These are phyloP conservation scores for Cylas formicarius DNA, from an alignment of 1,140 invertebrate genomes.

Conservation along the genomic window DNA sequence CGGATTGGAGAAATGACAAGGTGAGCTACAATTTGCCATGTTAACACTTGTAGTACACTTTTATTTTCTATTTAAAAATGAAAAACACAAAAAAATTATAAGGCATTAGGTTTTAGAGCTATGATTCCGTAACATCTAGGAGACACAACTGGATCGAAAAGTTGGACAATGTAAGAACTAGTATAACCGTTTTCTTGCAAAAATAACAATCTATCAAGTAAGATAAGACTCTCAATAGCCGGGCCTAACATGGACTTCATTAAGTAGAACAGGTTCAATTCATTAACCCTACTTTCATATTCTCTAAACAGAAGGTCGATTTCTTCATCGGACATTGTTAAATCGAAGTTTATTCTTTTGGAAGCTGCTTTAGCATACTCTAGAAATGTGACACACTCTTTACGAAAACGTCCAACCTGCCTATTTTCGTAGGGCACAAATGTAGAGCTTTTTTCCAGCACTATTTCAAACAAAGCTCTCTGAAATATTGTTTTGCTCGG, in stretches of 20 bases:
- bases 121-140: slow-evolving; percentile 70
- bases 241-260: slow-evolving; percentile 73
- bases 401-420: slow-evolving; percentile 45
- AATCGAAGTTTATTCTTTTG: slow-evolving; percentile 45
- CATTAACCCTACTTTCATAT: slow-evolving; percentile 48
- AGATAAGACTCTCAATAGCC: slow-evolving; percentile 74
- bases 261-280: slow-evolving; percentile 74
- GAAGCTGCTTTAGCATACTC: slow-evolving; percentile 61
- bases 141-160: slow-evolving; percentile 71
- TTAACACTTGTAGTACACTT: not conserved
- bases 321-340: slow-evolving; percentile 38
- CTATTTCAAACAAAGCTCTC: slow-evolving; percentile 64
- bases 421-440: slow-evolving; percentile 38
- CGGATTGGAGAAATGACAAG: slow-evolving; percentile 59
- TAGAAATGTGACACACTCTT: slow-evolving; percentile 51
- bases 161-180: slow-evolving; percentile 57
- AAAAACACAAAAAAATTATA: not conserved
- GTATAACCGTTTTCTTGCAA: slow-evolving; percentile 60
- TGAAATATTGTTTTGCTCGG: slow-evolving; percentile 60
- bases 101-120: slow-evolving; percentile 43
- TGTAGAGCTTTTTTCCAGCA: slow-evolving; percentile 43
- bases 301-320: slow-evolving; percentile 43
- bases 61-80: not conserved
- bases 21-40: slow-evolving; percentile 44
- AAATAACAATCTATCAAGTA: slow-evolving; percentile 77